Evolutionary conservation across 2,797 vertebrate species (phyloP).

Genomic region (Cryptoblepharus egeriae): DNA sequence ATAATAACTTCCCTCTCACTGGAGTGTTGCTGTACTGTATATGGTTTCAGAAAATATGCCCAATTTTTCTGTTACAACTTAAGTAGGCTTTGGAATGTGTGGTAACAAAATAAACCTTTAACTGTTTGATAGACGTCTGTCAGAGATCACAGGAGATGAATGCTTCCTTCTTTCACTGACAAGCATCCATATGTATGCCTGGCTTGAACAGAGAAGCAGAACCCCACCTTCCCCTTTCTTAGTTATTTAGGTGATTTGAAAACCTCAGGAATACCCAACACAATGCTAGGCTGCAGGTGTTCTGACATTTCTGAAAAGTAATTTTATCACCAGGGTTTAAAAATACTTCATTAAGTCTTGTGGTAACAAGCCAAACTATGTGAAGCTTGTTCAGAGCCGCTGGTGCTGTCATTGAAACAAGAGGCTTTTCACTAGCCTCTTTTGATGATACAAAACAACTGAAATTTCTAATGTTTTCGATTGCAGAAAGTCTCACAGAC

Average conservation of each 20-base stretch:
- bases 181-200: background rate
- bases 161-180: too few relatives aligned
- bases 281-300: background rate
- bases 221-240: background rate
- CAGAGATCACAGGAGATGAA: background rate
- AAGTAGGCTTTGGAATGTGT: background rate
- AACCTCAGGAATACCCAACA: background rate
- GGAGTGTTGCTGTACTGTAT: too few relatives aligned
- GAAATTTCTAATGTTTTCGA: background rate
- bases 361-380: slow-evolving; percentile 36
- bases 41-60: too few relatives aligned
- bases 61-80: background rate
- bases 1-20: too few relatives aligned
- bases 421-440: background rate
- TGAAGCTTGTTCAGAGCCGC: slow-evolving; percentile 11
- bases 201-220: background rate
- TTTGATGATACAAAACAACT: background rate
- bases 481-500: background rate
- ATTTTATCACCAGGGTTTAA: slow-evolving; percentile 27
- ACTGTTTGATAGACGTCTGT: background rate
- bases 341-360: slow-evolving; percentile 26
- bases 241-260: background rate
- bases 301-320: slow-evolving; percentile 22
- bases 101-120: background rate
- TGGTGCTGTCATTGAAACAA: slow-evolving; percentile 11